Evolutionary conservation across 2,797 vertebrate genomes (phyloP), one percentile per base, ranked within the genome.

Genomic region (Onychomys leucogaster): DNA sequence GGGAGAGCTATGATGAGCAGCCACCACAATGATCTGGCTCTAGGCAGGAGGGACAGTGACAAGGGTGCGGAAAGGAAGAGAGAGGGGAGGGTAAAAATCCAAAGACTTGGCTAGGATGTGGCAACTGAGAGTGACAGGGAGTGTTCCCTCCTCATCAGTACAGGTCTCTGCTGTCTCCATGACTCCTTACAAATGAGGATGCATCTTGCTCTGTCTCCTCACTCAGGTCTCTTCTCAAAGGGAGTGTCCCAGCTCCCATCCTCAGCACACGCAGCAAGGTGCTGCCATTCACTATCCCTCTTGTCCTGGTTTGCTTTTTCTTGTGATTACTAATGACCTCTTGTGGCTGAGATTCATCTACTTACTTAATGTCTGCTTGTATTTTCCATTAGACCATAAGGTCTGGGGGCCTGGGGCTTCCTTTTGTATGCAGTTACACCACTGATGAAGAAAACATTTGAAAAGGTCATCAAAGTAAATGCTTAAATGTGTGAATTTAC

Each of bases 361-460:
- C 14, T 83, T 94, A 61, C 41, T 93, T 95, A 59, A 84, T 91
- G 89, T 96, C 17, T 95, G 27, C 41, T 61, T 92, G 19, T 71
- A 2, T 89, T 87, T 95, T 41, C 88, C 9, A 73, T 10, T 78
- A 85, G 90, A 87, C 19, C 55, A 6, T 43, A 88, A 91, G n/a
- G 9, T 81, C 17, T 0, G 52, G 14, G 52, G 13, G 3, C 23
- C 27, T 85, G 7, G 10, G 34, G 83, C 7, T 92, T 90, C 37
- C 17, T 17, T 57, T 93, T 86, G 27, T 84, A 41, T 89, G n/a
- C 6, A 88, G 2, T 4, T 37, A 12, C 34, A 19, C 43, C 71
- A 81, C 0, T 57, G 37, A 76, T 59, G 21, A 41, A 65, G 46
- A 49, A 57, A 55, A 89, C 19, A 69, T 69, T 96, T 17, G 69